Conservation (phyloP, 2,888 invertebrate genomes). For the Nomada flava region DNA sequence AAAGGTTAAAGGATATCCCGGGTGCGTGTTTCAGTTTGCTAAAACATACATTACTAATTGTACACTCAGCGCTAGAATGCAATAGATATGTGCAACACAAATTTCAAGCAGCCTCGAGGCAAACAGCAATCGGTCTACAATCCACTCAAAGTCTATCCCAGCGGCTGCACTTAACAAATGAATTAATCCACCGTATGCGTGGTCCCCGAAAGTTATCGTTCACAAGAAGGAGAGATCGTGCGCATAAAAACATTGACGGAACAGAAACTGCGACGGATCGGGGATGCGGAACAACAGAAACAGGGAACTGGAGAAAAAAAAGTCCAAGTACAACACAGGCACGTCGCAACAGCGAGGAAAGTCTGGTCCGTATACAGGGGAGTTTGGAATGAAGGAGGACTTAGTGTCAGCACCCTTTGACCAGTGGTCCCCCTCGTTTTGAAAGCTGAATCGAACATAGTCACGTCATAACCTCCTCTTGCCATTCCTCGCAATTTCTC, state of each 20-base stretch:
- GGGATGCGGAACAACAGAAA: neutral
- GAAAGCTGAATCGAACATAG: constrained; percentile 61
- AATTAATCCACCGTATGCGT: neutral
- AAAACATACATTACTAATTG: no score
- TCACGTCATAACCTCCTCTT: constrained; percentile 65
- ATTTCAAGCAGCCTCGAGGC: constrained; percentile 2
- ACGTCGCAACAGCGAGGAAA: constrained; percentile 33
- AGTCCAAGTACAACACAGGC: constrained; percentile 32
- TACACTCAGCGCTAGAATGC: neutral
- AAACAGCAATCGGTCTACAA: constrained; percentile 6
- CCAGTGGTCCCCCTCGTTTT: constrained; percentile 3
- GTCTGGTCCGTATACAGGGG: constrained; percentile 55
- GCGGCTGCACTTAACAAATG: neutral
- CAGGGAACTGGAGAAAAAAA: constrained; percentile 19
- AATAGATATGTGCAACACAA: neutral
- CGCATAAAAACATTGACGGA: neutral
- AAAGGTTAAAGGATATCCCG: no score
- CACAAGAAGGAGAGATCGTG: constrained; percentile 7
- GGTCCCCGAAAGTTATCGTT: neutral
- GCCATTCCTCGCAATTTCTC: constrained; percentile 46
- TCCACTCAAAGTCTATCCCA: neutral
- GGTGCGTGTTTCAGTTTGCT: no score
- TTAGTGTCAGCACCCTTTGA: constrained; percentile 43
- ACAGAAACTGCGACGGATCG: neutral
- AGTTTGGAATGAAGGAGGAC: constrained; percentile 63